Conservation (phyloP, 1,140 invertebrate species). For the Pararge aegeria region DNA sequence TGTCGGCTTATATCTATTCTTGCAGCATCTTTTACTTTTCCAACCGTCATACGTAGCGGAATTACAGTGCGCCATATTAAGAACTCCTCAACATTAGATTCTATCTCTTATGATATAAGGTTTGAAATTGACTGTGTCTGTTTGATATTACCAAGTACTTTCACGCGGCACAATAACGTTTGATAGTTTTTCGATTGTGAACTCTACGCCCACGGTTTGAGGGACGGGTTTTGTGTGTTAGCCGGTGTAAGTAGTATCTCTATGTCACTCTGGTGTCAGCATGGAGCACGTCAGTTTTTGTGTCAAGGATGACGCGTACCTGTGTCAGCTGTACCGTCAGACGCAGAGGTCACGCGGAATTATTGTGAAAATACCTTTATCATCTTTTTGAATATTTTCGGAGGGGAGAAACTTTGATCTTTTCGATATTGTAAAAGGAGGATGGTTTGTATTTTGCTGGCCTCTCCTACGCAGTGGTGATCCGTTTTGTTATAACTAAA, state of each 20-base stretch:
- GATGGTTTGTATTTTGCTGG: too few relatives aligned
- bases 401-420: not conserved
- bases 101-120: not conserved
- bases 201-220: conserved; percentile 1
- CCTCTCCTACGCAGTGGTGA: too few relatives aligned
- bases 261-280: conserved; percentile 27
- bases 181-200: not conserved
- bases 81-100: not conserved
- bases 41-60: conserved; percentile 22
- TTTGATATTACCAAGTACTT: not conserved
- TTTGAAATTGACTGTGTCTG: not conserved
- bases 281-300: conserved; percentile 32
- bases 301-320: conserved; percentile 39
- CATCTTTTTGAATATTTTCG: not conserved
- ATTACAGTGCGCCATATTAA: conserved; percentile 6
- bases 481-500: too few relatives aligned
- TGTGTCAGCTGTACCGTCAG: conserved; percentile 31
- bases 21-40: conserved; percentile 25
- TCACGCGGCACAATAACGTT: not conserved
- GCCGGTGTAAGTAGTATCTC: conserved; percentile 9
- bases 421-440: not conserved
- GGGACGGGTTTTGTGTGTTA: conserved; percentile 6
- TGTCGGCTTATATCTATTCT: conserved; percentile 15
- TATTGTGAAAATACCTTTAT: conserved; percentile 13
- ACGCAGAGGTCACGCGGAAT: conserved; percentile 25